Evolutionary conservation across 2,113 vertebrate species (phyloP), one percentile per base, ranked within the genome.

Genomic region (Formicarius rufipectus): DNA sequence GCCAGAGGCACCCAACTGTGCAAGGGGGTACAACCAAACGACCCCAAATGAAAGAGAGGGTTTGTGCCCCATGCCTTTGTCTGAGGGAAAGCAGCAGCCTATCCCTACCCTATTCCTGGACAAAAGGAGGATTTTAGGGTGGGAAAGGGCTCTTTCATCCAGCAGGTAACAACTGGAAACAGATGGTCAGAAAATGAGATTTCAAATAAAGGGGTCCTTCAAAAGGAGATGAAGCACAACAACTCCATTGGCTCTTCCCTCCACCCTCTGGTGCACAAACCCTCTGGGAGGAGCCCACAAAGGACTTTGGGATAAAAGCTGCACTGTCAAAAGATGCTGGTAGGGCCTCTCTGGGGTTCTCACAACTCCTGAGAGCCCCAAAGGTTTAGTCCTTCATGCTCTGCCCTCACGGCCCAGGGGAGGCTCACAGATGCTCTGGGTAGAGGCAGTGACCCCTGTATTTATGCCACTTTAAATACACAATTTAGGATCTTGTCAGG

Each of bases 201-300:
- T 7, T 52, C 58, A 30, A 14, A 18, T 35, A 7, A n/a, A 2
- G 17, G 10, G 2, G 2, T 14, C 14, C 28, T 40, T 58, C 3
- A 3, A n/a, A 67, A 0, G 6, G 7, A 17, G 15, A 18, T 17
- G 9, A 25, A 44, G 50, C 74, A 28, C 52, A 5, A 5, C 12
- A 40, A n/a, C 20, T 33, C 10, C 0, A 47, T 44, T 14, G 37
- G 28, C 8, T 87, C 72, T 63, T 7, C 10, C 45, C 47, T 71
- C 50, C 55, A 31, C 9, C 40, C 14, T n/a, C 39, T 7, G 11
- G 20, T 45, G 33, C 66, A 45, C 39, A 60, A 79, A 85, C 27
- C 39, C 56, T 64, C 1, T 0, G 37, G 39, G 42, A 78, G 21
- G 37, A 83, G 5, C 1, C 2, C 87, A 24, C 0, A 0, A 33